These are phyloP conservation scores for Theretra japonica DNA, from an alignment of 2,888 invertebrate genomes.

Conservation along the genomic window DNA sequence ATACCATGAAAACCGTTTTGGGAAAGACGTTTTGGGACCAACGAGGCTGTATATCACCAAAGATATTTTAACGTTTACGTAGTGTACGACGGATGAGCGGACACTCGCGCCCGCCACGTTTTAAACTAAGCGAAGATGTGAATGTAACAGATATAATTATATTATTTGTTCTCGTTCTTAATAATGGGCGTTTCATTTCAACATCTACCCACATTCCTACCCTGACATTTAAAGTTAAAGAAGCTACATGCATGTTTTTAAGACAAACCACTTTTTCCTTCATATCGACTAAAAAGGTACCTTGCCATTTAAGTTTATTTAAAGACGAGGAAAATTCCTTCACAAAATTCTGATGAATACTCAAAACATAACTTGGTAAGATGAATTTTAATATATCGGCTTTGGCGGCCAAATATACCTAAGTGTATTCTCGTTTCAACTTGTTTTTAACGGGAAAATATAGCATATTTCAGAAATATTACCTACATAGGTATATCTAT, in stretches of 20 bases:
- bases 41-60: conserved; percentile 45
- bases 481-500: too few species aligned
- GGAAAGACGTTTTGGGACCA: conserved; percentile 54
- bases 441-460: too few species aligned
- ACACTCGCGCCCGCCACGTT: conserved; percentile 48
- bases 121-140: conserved; percentile 65
- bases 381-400: too few species aligned
- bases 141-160: conserved; percentile 74
- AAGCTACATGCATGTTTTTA: not conserved
- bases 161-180: conserved; percentile 82
- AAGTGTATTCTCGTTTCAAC: too few species aligned
- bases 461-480: too few species aligned
- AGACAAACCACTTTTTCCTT: too few species aligned
- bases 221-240: not conserved
- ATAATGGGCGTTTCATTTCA: conserved; percentile 56
- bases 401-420: too few species aligned
- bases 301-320: too few species aligned
- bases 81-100: conserved; percentile 31
- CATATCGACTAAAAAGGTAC: too few species aligned
- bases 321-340: too few species aligned
- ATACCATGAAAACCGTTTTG: conserved; percentile 28
- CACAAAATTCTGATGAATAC: too few species aligned
- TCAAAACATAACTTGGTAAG: too few species aligned
- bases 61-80: conserved; percentile 26
- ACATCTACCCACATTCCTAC: not conserved